Evolutionary conservation across 2,797 vertebrate genomes (phyloP).

Genomic region (Oryzias dopingdopingensis): DNA sequence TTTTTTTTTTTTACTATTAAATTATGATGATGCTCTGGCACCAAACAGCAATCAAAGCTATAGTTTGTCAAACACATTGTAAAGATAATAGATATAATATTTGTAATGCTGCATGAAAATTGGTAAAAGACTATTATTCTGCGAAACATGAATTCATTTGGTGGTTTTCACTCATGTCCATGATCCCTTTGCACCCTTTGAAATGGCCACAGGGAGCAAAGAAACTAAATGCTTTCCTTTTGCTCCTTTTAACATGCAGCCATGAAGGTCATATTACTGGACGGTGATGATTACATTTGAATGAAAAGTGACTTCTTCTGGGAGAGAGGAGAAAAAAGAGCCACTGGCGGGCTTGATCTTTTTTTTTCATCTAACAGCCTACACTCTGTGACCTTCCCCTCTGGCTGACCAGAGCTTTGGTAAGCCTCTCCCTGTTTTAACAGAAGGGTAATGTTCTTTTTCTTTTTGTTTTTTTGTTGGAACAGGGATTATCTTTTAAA

Average conservation of each 20-base stretch:
- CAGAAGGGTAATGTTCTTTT: conserved; percentile 75
- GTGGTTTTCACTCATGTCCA: conserved; percentile 59
- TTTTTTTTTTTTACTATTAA: conserved; percentile 44
- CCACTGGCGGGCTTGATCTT: conserved; percentile 70
- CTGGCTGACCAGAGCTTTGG: conserved; percentile 53
- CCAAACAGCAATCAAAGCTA: conserved; percentile 46
- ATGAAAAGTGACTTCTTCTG: conserved; percentile 74
- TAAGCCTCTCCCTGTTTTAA: conserved; percentile 63
- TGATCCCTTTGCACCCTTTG: conserved; percentile 68
- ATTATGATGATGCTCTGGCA: conserved; percentile 53
- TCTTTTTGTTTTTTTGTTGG: conserved; percentile 7
- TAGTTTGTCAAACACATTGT: conserved; percentile 32
- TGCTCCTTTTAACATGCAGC: conserved; percentile 71
- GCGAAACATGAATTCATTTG: conserved; percentile 60
- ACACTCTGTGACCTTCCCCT: conserved; percentile 69
- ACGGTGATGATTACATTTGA: conserved; percentile 77
- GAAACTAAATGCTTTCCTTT: conserved; percentile 69
- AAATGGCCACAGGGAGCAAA: conserved; percentile 67
- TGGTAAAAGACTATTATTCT: conserved; percentile 50
- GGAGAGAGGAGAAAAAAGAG: conserved; percentile 62
- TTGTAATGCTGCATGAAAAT: conserved; percentile 19
- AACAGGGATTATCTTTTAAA: conserved; percentile 74
- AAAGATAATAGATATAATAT: conserved; percentile 34
- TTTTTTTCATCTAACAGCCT: conserved; percentile 68
- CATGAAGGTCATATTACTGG: conserved; percentile 77